These are phyloP conservation scores for Heteropelma amictum DNA, from an alignment of 2,888 invertebrate species.

Conservation along the genomic window DNA sequence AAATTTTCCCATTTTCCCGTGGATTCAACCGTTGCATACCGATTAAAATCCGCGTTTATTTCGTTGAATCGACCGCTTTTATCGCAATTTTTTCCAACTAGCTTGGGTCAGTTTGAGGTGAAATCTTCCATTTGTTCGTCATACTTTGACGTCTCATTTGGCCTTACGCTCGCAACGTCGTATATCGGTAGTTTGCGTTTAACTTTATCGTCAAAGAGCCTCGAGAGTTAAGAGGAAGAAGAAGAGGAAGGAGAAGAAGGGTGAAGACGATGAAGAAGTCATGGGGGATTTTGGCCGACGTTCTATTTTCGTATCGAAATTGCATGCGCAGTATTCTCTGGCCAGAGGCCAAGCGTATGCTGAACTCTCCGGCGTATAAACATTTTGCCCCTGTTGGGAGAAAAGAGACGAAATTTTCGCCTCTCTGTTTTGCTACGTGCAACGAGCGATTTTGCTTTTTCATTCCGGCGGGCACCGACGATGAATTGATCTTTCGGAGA, in stretches of 20 bases:
- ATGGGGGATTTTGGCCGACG: conserved; percentile 73
- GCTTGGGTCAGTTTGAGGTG: neutral
- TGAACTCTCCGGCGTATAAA: conserved; percentile 64
- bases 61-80: no score
- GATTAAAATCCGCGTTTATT: no score
- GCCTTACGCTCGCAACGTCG: conserved; percentile 18
- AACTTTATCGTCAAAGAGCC: conserved; percentile 48
- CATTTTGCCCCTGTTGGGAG: conserved; percentile 70
- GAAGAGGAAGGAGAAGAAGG: conserved; percentile 50
- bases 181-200: conserved; percentile 41
- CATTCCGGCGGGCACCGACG: neutral
- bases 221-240: conserved; percentile 57
- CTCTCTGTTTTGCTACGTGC: conserved; percentile 2
- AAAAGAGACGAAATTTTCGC: conserved; percentile 37
- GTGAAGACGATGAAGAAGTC: conserved; percentile 72
- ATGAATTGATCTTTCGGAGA: conserved; percentile 10
- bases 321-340: conserved; percentile 76
- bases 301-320: conserved; percentile 74
- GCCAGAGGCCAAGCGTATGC: conserved; percentile 71
- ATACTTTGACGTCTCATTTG: neutral
- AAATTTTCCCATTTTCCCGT: no score
- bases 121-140: neutral
- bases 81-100: no score
- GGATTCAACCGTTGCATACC: no score
- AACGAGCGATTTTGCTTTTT: neutral